A percentile compares a stretch with the other conserved stretches of the same genome.
These are phyloP conservation scores for Heterotilapia buettikoferi DNA, from an alignment of 2,113 vertebrate species.

Conservation along the genomic window DNA sequence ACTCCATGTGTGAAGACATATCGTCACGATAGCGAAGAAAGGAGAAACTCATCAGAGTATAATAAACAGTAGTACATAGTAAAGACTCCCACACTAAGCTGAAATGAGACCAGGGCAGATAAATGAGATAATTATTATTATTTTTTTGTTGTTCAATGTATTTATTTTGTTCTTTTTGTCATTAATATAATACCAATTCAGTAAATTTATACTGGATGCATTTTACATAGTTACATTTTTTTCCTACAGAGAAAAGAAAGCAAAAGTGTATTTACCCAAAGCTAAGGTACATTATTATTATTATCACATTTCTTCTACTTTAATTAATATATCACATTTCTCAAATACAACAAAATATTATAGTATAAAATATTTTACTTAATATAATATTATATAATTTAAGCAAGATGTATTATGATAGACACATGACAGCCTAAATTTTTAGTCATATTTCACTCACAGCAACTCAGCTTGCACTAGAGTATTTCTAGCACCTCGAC, in stretches of 20 bases:
- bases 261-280: background rate
- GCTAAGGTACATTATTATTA: background rate
- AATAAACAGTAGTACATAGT: background rate
- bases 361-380: background rate
- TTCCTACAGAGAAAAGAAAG: background rate
- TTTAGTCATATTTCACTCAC: background rate
- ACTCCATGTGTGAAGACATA: background rate
- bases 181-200: background rate
- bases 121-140: background rate
- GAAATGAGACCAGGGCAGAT: background rate
- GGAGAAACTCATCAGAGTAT: background rate
- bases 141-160: background rate
- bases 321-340: background rate
- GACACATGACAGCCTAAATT: background rate
- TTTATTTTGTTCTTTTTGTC: background rate
- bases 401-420: background rate
- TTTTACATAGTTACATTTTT: background rate
- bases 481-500: background rate
- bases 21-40: background rate
- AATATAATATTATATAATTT: background rate
- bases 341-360: background rate
- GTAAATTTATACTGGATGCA: background rate
- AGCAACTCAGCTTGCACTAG: background rate
- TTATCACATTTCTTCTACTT: background rate
- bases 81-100: background rate